Base-by-base conservation (phyloP, 2,888 invertebrate species). In the Scaptomyza flava region DNA sequence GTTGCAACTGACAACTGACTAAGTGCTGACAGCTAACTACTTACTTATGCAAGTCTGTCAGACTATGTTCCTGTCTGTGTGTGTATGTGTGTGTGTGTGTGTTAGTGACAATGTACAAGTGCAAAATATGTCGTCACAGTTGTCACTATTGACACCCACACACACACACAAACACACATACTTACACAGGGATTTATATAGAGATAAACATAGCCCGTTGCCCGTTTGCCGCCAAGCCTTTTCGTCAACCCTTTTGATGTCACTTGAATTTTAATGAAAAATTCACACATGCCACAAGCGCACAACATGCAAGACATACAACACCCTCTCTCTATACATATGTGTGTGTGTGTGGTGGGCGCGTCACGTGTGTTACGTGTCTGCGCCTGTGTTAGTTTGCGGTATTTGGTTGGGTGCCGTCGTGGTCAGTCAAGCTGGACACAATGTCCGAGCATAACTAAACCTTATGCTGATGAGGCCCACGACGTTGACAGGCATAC, bases 241-340 rank as follows among this genome's bases (percentile, higher is more conserved):
- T 23, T 74, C 78, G 83, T 79, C 81, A 83, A 82, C 89, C 89
- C 79, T 85, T 89, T 89, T 89, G 89, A 89, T 89, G 89, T 88
- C 81, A 74, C 87, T 89, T 82, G 89, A 81, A 89, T 89, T 88
- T 88, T 88, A 88, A 89, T 88, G 89, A 89, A 88, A 88, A 88
- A 78, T 82, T 86, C 86, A 81, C 86, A 89, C 77, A 88, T 86
- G 73, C 87, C 87, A 89, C 84, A 88, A 79, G 87, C 85, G 89
- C 63, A 71, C 74, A 70, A 62, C 63, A 77, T 73, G 76, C 87
- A 86, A 72, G 79, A 71, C 65, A 64, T 64, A 36, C 42, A 45
- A 36, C 42, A 45, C 23, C 23, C 23, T 23, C 53, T 1, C 20
- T 23, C 59, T 60, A 62, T 38, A 1, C 8, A 2, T 38, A 8